A percentile compares a stretch with the other conserved stretches of the same genome.
Conservation (phyloP, 2,797 vertebrate species). For the Cryptoblepharus egeriae region DNA sequence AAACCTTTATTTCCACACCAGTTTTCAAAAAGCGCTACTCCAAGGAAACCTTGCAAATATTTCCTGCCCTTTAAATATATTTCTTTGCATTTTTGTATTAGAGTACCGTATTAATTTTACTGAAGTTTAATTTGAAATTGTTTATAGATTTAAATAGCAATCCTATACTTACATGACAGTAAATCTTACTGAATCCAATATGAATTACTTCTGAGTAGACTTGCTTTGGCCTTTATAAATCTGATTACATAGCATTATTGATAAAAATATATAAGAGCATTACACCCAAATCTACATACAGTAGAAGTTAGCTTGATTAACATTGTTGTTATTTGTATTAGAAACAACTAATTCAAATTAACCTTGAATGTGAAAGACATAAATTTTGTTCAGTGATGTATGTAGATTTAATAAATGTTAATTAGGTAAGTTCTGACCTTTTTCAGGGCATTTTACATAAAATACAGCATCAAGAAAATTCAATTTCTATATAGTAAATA, state of each 20-base stretch:
- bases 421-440: conserved; percentile 54
- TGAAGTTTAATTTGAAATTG: conserved; percentile 44
- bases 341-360: conserved; percentile 66
- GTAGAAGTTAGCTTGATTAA: conserved; percentile 70
- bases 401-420: conserved; percentile 69
- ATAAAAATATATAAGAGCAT: conserved; percentile 7
- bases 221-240: neutral
- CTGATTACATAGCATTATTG: conserved; percentile 8
- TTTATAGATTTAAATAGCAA: neutral
- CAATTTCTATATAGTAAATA: conserved; percentile 35
- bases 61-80: neutral
- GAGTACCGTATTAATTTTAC: neutral
- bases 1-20: neutral
- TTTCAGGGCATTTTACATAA: conserved; percentile 15
- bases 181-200: too few species aligned
- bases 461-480: conserved; percentile 52
- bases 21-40: too few species aligned
- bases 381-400: conserved; percentile 65
- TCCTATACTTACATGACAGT: too few species aligned
- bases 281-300: neutral
- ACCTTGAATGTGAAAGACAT: conserved; percentile 63
- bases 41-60: too few species aligned
- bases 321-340: conserved; percentile 68
- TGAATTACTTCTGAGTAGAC: too few species aligned
- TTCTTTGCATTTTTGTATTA: neutral